Percentiles rank a stretch among this genome's conserved stretches.
Conservation (phyloP, 2,888 invertebrate species). For the Melieria picta region DNA sequence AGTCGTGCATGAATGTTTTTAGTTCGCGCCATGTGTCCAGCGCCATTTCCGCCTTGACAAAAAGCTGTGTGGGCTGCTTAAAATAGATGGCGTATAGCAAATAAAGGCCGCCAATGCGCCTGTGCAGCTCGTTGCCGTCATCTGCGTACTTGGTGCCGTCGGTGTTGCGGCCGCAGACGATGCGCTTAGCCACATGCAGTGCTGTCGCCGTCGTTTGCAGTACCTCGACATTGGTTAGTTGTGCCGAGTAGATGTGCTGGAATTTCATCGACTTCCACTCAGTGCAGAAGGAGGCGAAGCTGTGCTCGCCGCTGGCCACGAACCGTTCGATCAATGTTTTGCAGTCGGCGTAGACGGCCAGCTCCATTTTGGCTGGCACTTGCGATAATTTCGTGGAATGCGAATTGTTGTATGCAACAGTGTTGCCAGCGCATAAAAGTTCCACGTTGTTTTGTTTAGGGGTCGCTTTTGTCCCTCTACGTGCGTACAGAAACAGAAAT, state of each 20-base stretch:
- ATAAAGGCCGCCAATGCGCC: conserved; percentile 55
- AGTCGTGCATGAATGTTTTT: conserved; percentile 43
- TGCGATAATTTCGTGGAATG: conserved; percentile 11
- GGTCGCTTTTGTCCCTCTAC: too few relatives aligned
- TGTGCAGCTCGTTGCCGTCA: conserved; percentile 37
- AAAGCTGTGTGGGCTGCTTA: conserved; percentile 59
- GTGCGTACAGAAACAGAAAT: too few relatives aligned
- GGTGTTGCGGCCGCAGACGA: conserved; percentile 47
- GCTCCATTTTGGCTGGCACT: conserved; percentile 41
- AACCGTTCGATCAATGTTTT: conserved; percentile 45
- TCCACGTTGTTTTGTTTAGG: too few relatives aligned
- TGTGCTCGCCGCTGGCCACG: conserved; percentile 36
- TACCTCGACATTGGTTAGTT: conserved; percentile 52
- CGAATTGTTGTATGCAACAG: too few relatives aligned
- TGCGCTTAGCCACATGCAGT: conserved; percentile 51
- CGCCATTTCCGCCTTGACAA: conserved; percentile 54
- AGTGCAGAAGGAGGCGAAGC: conserved; percentile 52
- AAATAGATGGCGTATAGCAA: conserved; percentile 58
- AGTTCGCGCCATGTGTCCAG: conserved; percentile 50
- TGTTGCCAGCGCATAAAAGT: too few relatives aligned
- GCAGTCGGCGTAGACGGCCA: conserved; percentile 48
- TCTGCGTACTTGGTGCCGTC: conserved; percentile 35
- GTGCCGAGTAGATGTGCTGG: conserved; percentile 55
- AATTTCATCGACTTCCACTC: conserved; percentile 54
- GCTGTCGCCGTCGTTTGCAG: conserved; percentile 55